phyloP scores from a whole-genome alignment of 2,797 vertebrate genomes.

The Lacerta viridis region DNA sequence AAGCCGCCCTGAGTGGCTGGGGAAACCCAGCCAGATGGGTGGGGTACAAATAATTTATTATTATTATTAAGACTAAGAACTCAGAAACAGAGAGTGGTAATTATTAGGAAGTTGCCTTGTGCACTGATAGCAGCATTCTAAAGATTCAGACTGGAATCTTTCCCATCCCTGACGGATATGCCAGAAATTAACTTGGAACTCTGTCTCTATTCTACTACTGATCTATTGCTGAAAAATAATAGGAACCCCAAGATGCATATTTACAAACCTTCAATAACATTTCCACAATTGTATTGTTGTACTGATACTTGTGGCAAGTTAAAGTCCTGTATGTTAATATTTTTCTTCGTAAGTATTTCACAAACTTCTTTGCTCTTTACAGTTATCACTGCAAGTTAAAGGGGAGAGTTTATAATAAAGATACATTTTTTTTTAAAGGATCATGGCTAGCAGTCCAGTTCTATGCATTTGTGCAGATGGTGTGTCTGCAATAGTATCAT shows the following conservation, averaged over 20 bases:
- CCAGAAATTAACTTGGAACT: background rate
- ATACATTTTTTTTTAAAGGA: slow-evolving; percentile 29
- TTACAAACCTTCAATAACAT: slow-evolving; percentile 53
- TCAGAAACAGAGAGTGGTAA: background rate
- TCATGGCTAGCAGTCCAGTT: slow-evolving; percentile 3
- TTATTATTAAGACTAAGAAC: background rate
- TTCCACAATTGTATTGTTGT: background rate
- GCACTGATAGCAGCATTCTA: background rate
- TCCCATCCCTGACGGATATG: background rate
- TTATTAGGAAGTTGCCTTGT: background rate
- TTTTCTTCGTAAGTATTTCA: slow-evolving; percentile 35
- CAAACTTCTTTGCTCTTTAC: slow-evolving; percentile 33
- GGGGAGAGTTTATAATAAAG: background rate
- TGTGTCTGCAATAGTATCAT: background rate
- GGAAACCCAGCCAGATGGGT: too few species aligned
- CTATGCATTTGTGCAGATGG: background rate
- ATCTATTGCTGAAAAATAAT: background rate
- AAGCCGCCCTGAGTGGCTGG: too few species aligned
- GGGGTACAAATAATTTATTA: too few species aligned
- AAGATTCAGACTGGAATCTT: background rate
- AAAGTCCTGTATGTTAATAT: slow-evolving; percentile 39
- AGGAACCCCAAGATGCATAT: slow-evolving; percentile 51
- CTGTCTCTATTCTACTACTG: background rate
- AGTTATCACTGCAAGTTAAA: slow-evolving; percentile 15
- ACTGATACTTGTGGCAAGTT: slow-evolving; percentile 42